phyloP scores from a whole-genome alignment of 2,797 vertebrate genomes.

The Sebastiscus albofasciatus region DNA sequence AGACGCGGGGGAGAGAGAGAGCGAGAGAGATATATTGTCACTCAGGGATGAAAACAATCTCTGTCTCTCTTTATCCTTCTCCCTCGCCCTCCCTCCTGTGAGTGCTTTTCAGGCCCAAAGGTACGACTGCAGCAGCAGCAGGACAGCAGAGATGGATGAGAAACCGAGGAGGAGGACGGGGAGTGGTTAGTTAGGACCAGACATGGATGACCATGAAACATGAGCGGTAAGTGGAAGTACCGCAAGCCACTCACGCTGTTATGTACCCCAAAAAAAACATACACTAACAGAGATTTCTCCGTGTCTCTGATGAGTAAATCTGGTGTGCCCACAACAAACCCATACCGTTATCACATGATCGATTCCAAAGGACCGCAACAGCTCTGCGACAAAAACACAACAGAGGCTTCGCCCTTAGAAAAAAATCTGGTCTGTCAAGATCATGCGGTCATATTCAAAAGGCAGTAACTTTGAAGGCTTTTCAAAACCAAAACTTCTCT shows the following conservation, averaged over 20 bases:
- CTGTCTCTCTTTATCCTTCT: conserved; percentile 35
- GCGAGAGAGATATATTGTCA: conserved; percentile 25
- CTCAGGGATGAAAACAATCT: conserved; percentile 47
- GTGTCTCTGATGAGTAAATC: conserved; percentile 14
- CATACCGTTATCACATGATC: conserved; percentile 19
- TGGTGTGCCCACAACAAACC: conserved; percentile 28
- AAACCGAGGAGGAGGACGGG: neutral
- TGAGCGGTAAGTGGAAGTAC: conserved; percentile 8
- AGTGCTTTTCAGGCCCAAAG: conserved; percentile 12
- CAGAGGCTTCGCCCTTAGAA: neutral
- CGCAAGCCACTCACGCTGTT: conserved; percentile 18
- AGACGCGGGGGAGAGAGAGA: conserved; percentile 14
- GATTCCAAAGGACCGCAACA: conserved; percentile 4
- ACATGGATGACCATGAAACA: conserved; percentile 46
- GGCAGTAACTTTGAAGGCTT: neutral
- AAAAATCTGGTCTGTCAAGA: neutral
- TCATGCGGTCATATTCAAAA: conserved; percentile 17
- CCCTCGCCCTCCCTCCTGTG: neutral
- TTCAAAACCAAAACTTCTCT: conserved; percentile 12
- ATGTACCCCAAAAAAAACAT: conserved; percentile 13
- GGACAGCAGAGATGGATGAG: conserved; percentile 19
- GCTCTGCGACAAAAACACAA: conserved; percentile 14
- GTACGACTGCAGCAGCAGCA: neutral
- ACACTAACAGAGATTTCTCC: conserved; percentile 1
- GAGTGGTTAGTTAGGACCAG: conserved; percentile 7